Evolutionary conservation across 2,113 vertebrate species (phyloP), one percentile per base, ranked within the genome.

Genomic region (Collichthys lucidus): DNA sequence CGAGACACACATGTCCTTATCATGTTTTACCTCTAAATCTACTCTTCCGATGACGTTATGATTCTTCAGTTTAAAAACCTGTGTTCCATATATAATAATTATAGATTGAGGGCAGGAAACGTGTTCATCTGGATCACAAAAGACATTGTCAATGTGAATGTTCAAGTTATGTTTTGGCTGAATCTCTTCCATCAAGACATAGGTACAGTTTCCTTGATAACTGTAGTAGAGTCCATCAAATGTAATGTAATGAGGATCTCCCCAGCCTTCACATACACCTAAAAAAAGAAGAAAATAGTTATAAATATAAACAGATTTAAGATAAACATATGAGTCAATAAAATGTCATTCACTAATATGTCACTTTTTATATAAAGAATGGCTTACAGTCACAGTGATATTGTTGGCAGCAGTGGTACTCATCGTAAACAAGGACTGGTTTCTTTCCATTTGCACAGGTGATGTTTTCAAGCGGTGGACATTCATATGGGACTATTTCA

Each of bases 251-350:
- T 99, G 98, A 0, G 97, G 97, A 89, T 98, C 97, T 66, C 98
- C 98, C 98, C 97, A 99, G 71, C 98, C 98, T 19, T 95, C 94
- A 90, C 98, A 99, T 65, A 94, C 94, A 87, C 98, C 98, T 99
- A 79, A 73, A 66, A 67, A 77, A 3, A 71, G 70, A 63, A 49
- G 44, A 44, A 29, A 52, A 46, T n/a, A 8, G 0, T 4, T 19
- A 0, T 57, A 55, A 47, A 20, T 65, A 12, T 35, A 24, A 63
- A 56, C 55, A 10, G 2, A 46, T 3, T 29, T 40, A 12, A 98
- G 35, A 3, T 77, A 40, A 12, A 15, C 2, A 50, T 22, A 17
- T 3, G 0, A 65, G 0, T 42, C 0, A 74, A 68, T 40, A 61
- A 40, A 52, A 75, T 60, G n/a, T 17, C 3, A 57, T 6, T 5